These are phyloP conservation scores for Stratiomys singularior DNA, from an alignment of 2,888 invertebrate species.

Conservation along the genomic window DNA sequence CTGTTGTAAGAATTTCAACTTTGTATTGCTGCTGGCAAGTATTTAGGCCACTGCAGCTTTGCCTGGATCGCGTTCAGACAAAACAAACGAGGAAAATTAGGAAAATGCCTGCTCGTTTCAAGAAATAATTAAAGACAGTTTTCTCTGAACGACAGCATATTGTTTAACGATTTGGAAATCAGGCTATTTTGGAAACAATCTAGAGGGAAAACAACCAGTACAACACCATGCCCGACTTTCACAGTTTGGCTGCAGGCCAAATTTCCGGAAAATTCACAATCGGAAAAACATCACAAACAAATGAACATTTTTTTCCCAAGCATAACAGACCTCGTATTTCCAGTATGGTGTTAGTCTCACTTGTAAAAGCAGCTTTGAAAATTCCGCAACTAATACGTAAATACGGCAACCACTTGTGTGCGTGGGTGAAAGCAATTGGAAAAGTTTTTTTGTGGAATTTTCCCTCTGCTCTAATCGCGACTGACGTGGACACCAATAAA, in stretches of 20 bases:
- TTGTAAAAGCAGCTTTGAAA: not conserved
- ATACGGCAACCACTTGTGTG: not conserved
- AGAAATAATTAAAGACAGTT: too few species aligned
- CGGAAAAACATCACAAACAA: conserved; percentile 5
- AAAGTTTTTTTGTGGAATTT: not conserved
- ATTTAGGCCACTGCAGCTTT: too few species aligned
- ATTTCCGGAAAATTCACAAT: not conserved
- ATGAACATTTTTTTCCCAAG: not conserved
- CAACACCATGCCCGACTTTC: too few species aligned
- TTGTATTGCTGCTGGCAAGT: too few species aligned
- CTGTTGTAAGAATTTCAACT: too few species aligned
- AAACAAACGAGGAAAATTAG: too few species aligned
- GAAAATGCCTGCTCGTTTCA: too few species aligned
- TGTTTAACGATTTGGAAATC: too few species aligned
- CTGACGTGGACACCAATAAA: not conserved
- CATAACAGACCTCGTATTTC: not conserved
- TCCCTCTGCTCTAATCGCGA: not conserved
- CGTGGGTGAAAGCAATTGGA: not conserved
- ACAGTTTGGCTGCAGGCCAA: not conserved
- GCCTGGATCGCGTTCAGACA: too few species aligned
- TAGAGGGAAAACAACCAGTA: too few species aligned
- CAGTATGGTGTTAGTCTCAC: not conserved
- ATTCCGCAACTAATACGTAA: not conserved
- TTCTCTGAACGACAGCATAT: too few species aligned
- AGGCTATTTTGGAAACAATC: too few species aligned